Evolutionary conservation across 2,797 vertebrate genomes (phyloP), one percentile per base, ranked within the genome.

Genomic region (Sternarchorhynchus goeldii): DNA sequence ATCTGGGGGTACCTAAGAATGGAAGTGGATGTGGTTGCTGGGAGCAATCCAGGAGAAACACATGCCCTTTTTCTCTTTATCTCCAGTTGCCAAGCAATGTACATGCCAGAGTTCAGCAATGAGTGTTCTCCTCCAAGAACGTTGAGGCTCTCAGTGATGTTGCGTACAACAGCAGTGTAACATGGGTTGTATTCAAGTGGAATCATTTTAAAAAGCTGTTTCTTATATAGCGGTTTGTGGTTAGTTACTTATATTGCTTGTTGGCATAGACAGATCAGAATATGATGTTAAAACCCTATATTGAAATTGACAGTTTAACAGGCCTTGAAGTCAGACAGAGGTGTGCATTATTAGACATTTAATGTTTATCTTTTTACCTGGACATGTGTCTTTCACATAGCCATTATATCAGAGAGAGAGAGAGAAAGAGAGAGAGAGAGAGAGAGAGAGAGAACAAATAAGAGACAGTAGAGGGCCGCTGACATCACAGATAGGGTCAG

Each of bases 11-110:
- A 12, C 32, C n/a, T 41, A 62, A 62, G 39, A 60, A 20, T 62
- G 36, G 20, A 73, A 60, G 29, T 39, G 45, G 10, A 58, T 75
- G 16, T 71, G 45, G 50, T 64, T 31, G 45, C 45, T 71, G 50
- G 53, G 50, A 75, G 45, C 39, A 69, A 41, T 70, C 68, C 56
- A 74, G 66, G n/a, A 63, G 39, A 68, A 79, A 62, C 50, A 69
- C 18, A 69, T 63, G n/a, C 31, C 6, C 55, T 67, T 66, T 79
- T 39, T 21, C n/a, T 10, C 56, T 74, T 67, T 79, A 41, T 68
- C 31, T 68, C 45, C 63, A 53, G 10, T 34, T 65, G 69, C 45
- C 58, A 32, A 31, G 31, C 58, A 71, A 56, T 71, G 68, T 34
- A 34, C 68, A 21, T 12, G 65, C 62, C 1, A 57, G 39, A 32